A percentile compares a stretch with the other conserved stretches of the same genome.
These are phyloP conservation scores for Achatina immaculata DNA, from an alignment of 1,140 invertebrate species.

Conservation along the genomic window DNA sequence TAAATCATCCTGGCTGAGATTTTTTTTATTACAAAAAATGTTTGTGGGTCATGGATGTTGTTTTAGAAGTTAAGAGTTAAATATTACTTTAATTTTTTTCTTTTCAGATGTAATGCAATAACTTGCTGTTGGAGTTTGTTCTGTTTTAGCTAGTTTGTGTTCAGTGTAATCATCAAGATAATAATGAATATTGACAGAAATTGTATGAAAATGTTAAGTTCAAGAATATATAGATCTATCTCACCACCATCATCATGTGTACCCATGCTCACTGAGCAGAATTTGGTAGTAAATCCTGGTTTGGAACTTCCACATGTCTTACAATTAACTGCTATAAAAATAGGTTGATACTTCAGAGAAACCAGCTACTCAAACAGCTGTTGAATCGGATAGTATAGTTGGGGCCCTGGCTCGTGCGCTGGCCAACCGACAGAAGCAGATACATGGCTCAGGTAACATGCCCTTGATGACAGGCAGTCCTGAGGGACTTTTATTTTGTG, in stretches of 20 bases:
- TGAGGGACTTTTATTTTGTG: not conserved
- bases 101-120: too few relatives aligned
- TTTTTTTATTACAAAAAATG: too few relatives aligned
- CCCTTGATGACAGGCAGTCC: conserved; percentile 49
- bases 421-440: conserved; percentile 68
- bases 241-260: not conserved
- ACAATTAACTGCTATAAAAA: conserved; percentile 15
- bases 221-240: too few relatives aligned
- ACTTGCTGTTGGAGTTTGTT: too few relatives aligned
- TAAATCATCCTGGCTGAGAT: too few relatives aligned
- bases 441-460: conserved; percentile 74
- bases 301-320: not conserved
- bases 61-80: too few relatives aligned
- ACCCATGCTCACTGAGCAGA: not conserved
- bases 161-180: not conserved
- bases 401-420: conserved; percentile 83
- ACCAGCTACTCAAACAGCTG: conserved; percentile 43
- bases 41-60: too few relatives aligned
- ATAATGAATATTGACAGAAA: too few relatives aligned
- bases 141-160: too few relatives aligned
- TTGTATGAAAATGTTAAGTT: too few relatives aligned
- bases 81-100: too few relatives aligned
- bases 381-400: conserved; percentile 78
- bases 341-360: conserved; percentile 43
- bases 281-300: not conserved